Conservation (phyloP, 2,113 vertebrate species). For the Macquaria ambigua region DNA sequence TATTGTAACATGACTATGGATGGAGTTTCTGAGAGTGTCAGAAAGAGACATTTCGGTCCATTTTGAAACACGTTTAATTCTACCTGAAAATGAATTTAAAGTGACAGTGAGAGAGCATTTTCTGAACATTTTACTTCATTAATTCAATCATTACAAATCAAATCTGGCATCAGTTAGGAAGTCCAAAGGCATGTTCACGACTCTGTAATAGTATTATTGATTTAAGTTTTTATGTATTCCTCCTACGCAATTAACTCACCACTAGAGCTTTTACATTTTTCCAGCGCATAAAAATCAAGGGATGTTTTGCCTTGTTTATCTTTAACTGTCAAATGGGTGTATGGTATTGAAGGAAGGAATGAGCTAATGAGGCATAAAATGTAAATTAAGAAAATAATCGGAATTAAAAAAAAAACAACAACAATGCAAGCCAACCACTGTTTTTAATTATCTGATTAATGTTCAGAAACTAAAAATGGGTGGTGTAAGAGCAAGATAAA, state of each 20-base stretch:
- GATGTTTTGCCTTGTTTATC: not conserved
- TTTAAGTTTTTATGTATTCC: slow-evolving; percentile 16
- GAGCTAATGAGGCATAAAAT: slow-evolving; percentile 15
- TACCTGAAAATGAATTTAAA: slow-evolving; percentile 12
- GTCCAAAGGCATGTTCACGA: not conserved
- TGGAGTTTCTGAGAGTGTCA: slow-evolving; percentile 22
- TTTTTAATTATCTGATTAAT: slow-evolving; percentile 1
- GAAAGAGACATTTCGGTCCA: slow-evolving; percentile 1
- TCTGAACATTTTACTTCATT: not conserved
- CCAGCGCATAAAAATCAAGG: not conserved
- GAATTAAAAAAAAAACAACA: slow-evolving; percentile 1
- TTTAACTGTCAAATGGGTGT: not conserved
- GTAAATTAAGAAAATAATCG: slow-evolving; percentile 8
- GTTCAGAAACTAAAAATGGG: not conserved
- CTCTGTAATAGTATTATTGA: slow-evolving; percentile 6
- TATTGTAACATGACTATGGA: slow-evolving; percentile 59
- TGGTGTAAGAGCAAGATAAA: slow-evolving; percentile 10
- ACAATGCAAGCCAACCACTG: not conserved
- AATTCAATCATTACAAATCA: not conserved
- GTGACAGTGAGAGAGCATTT: not conserved
- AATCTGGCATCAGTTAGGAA: not conserved
- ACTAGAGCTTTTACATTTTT: slow-evolving; percentile 6
- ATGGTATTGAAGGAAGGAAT: not conserved
- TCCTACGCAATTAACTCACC: slow-evolving; percentile 16
- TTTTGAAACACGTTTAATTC: slow-evolving; percentile 9